Evolutionary conservation across 1,140 invertebrate genomes (phyloP), one percentile per base, ranked within the genome.

Genomic region (Rhizoglyphus robini): DNA sequence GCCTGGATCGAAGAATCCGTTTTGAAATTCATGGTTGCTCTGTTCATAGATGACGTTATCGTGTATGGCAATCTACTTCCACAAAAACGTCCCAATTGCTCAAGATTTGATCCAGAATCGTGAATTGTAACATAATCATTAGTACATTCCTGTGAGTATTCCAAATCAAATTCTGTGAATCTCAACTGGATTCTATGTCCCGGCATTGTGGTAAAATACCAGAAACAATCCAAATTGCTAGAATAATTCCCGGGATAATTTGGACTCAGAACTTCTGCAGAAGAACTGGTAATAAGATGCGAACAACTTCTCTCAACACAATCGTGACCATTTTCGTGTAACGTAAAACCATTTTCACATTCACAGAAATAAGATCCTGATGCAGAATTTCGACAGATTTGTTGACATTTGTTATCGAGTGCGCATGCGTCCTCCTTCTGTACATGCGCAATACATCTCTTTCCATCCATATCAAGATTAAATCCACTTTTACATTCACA

Each of bases 341-440:
- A 79, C 0, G 87, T 92, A 76, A 92, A 97, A 0, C 94, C 94
- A 75, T 94, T 95, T 73, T 95, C 88, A 73, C 95, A 99, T 4
- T 85, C 84, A 73, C 95, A 99, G 65, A 87, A 81, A 75, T 94
- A 98, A 0, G 90, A 93, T 0, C 94, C 95, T 54, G 96, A 83
- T 0, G n/a, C n/a, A n/a, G 89, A 96, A 76, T 99, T 98, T 67
- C 86, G 83, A 73, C 95, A 98, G 68, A 96, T 88, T 73, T 98
- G 94, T 74, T 97, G 90, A 75, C 95, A 99, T 0, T 91, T 93
- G 1, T 93, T 94, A 74, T 97, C 96, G 71, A 94, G 88, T 32
- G 84, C 83, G 0, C 88, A n/a, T 85, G 77, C 94, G 98, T 76
- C 98, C 94, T 74, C 98, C 94, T 96, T 92, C 95, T 97, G n/a